These are phyloP conservation scores for Ciconia nigra DNA, from an alignment of 2,797 vertebrate genomes.

Conservation along the genomic window DNA sequence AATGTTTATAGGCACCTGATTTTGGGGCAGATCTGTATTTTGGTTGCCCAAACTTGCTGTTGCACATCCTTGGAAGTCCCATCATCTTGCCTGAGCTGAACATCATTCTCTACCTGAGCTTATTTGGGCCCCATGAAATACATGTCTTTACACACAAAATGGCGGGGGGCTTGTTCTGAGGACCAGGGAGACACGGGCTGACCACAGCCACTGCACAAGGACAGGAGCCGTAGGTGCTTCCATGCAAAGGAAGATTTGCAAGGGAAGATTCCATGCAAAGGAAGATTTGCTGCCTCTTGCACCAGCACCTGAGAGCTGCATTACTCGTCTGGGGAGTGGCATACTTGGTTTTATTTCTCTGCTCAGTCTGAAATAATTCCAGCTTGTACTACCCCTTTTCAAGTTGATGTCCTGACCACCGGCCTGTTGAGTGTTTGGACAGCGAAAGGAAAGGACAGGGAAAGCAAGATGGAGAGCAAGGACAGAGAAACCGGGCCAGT, in stretches of 20 bases:
- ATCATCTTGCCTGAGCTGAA: not conserved
- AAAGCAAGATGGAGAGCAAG: not conserved
- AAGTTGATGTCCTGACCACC: not conserved
- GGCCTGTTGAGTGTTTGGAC: not conserved
- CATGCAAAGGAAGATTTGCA: not conserved
- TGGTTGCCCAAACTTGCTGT: not conserved
- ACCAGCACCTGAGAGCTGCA: not conserved
- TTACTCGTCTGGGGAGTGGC: not conserved
- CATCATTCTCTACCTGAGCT: not conserved
- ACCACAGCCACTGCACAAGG: not conserved
- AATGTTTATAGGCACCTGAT: not conserved
- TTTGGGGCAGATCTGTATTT: not conserved
- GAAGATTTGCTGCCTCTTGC: not conserved
- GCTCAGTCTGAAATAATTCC: not conserved
- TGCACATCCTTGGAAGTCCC: not conserved
- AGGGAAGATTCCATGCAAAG: not conserved
- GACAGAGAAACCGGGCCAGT: not conserved
- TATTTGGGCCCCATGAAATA: not conserved
- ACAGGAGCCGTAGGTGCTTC: not conserved
- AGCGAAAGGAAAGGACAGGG: not conserved
- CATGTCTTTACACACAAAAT: not conserved
- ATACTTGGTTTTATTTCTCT: not conserved
- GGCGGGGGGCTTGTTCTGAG: not conserved
- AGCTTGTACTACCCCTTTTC: not conserved
- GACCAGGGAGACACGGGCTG: rapidly evolving